Evolutionary conservation across 2,888 invertebrate species (phyloP), one percentile per base, ranked within the genome.

Genomic region (Cryptophagus acutangulus): DNA sequence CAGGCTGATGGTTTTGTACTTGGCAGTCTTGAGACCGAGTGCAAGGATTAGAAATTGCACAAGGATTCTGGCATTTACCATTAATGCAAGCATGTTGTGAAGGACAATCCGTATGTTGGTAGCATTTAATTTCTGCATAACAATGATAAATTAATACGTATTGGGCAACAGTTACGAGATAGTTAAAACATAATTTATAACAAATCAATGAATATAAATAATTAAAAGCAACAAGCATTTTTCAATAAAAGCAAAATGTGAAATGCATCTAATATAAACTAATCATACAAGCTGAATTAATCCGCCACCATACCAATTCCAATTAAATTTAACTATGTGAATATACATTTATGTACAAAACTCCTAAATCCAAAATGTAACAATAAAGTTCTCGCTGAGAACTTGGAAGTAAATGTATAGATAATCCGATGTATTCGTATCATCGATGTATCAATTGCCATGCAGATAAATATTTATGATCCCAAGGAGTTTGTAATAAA

Each of bases 21-120:
- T 83, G 82, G 62, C 91, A 92, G 52, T 87, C 83, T 57, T 90
- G 86, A 36, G 81, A 78, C 29, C 74, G 69, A 16, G 76, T 71
- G 63, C 91, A 92, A 2, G 87, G 88, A 48, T 86, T 82, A 15
- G 74, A 78, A 65, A 74, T 74, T 9, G 78, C 75, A 67, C 91
- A 92, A 14, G 91, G 91, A 69, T 89, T 88, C 45, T 82, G 77
- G 62, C 92, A 92, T 51, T 82, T 77, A 13, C 82, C 78, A 62
- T 80, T 79, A 56, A 89, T 75, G 66, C 93, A 93, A 51, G 88
- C 83, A 63, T 86, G 77, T 54, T 83, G 81, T 30, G 74, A 67
- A 26, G 84, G 77, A 64, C 93, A 93, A 56, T 91, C 87, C 57
- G 78, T 78, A 69, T 90, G 85, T 35, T 81, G 78, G 43, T 78